These are phyloP conservation scores for Troglohyphantes excavatus DNA, from an alignment of 2,888 invertebrate genomes.

Conservation along the genomic window DNA sequence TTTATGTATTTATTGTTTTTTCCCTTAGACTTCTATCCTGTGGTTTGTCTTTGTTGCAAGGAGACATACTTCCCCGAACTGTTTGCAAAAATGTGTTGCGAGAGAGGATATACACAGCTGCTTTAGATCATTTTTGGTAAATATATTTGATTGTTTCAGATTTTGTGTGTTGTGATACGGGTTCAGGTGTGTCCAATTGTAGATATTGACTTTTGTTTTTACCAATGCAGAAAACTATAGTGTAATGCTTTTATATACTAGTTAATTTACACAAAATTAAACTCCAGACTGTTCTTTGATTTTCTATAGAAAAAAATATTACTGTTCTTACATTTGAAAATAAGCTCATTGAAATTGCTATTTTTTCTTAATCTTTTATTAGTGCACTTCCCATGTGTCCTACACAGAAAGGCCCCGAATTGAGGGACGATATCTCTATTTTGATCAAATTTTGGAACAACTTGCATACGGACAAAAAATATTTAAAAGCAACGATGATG, in stretches of 20 bases:
- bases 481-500: constrained; percentile 91
- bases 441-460: constrained; percentile 93
- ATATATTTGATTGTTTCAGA: too few species aligned
- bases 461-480: constrained; percentile 90
- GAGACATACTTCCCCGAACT: constrained; percentile 89
- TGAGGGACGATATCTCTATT: constrained; percentile 94
- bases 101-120: constrained; percentile 96
- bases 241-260: too few species aligned
- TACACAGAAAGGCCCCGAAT: constrained; percentile 88
- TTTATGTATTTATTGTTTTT: not conserved
- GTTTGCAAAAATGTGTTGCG: constrained; percentile 95
- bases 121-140: constrained; percentile 95
- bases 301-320: too few species aligned
- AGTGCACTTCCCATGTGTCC: constrained; percentile 92
- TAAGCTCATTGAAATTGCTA: too few species aligned
- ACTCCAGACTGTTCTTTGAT: not conserved
- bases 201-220: too few species aligned
- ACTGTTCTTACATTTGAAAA: too few species aligned
- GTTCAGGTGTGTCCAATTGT: too few species aligned
- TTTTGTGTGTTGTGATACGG: too few species aligned
- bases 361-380: not conserved
- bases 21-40: constrained; percentile 90
- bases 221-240: too few species aligned
- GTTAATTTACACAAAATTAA: not conserved
- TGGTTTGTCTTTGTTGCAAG: constrained; percentile 94